Base-by-base conservation (phyloP, 2,888 invertebrate species). In the Crematogaster levior region DNA sequence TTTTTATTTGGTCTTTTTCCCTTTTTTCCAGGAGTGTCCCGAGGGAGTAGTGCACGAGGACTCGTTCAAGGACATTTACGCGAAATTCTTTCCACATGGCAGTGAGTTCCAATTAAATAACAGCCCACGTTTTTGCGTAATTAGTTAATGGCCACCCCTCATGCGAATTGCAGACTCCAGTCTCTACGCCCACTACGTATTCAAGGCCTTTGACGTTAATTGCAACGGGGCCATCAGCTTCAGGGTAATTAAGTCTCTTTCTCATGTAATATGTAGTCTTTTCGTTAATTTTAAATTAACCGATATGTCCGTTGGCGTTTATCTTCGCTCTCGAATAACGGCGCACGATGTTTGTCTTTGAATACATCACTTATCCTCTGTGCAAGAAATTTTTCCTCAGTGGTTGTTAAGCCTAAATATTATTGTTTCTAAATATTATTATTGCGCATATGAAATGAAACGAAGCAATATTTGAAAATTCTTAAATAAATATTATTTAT, bases 171-270 rank as follows among this genome's bases (percentile, higher is more conserved):
- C 96, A 99, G 99, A 99, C 96, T 98, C 99, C 88, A 98, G 97
- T 93, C 96, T 98, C 93, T 99, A 99, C 95, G 99, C 99, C 94
- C 99, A 99, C 95, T 98, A 98, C 96, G 99, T 99, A 95, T 99
- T 99, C 97, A 98, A 98, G 95, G 99, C 99, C 88, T 99, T 99
- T 95, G 99, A 99, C 95, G 98, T 98, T 91, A 99, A 99, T 95
- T 98, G 98, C 96, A 98, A 98, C 95, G 99, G 99, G 86, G 97
- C 98, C 93, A 98, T 99, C 95, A 99, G 98, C 95, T 99, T 99
- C 96, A 97, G 99, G 97, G 99, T 99, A 96, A 97, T 97, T 96
- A 75, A 63, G 7, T 81, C 27, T 48, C n/a, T 61, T n/a, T 51
- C 34, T 77, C 15, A n/a, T 79, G 48, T 75, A 72, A 46, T 37